Evolutionary conservation across 2,797 vertebrate genomes (phyloP).

Genomic region (Enteromius afrohamiltoni): DNA sequence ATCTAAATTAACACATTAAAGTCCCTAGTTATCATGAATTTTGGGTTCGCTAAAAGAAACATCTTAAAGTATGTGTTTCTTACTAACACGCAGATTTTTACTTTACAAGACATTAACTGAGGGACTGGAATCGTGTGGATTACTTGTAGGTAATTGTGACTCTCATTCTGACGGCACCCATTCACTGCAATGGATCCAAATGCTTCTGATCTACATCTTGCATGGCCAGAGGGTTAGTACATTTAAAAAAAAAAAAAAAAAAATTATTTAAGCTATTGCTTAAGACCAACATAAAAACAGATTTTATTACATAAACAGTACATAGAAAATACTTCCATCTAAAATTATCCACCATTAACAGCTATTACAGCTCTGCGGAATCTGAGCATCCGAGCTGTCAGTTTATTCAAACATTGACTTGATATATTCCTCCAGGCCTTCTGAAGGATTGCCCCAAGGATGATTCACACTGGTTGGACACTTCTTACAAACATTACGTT

Average conservation of each 20-base stretch:
- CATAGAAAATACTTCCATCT: too few relatives aligned
- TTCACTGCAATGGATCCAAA: neutral
- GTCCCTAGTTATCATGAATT: neutral
- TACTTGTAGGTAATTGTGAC: neutral
- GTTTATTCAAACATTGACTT: too few relatives aligned
- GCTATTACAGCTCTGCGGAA: too few relatives aligned
- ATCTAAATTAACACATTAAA: too few relatives aligned
- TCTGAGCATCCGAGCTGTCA: too few relatives aligned
- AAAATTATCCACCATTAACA: too few relatives aligned
- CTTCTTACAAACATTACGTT: too few relatives aligned
- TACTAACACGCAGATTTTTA: neutral
- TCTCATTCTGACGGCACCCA: neutral
- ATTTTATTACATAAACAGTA: too few relatives aligned
- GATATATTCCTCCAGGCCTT: too few relatives aligned
- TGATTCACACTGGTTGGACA: too few relatives aligned
- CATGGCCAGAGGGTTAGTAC: neutral
- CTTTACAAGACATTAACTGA: neutral
- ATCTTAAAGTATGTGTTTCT: neutral
- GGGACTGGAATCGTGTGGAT: neutral
- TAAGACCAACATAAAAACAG: neutral
- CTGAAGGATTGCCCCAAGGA: too few relatives aligned
- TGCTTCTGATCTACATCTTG: neutral
- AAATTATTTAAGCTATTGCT: neutral
- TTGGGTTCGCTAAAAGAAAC: neutral
- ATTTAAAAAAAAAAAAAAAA: too few relatives aligned